Evolutionary conservation across 1,140 invertebrate species (phyloP).

Genomic region (Cheumatopsyche charites): DNA sequence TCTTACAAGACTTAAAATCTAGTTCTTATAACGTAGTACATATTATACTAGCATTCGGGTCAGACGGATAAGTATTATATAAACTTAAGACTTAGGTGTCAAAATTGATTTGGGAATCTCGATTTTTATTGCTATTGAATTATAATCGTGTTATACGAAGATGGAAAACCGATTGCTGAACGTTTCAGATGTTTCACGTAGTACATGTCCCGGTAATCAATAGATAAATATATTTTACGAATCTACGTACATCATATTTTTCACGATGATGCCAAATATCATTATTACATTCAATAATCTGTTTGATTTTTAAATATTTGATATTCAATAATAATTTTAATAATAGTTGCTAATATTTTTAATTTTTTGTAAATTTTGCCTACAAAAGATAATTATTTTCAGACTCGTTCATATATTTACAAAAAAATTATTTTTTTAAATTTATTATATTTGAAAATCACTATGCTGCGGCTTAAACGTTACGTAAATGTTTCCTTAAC

Average conservation of each 20-base stretch:
- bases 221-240: not conserved
- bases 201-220: not conserved
- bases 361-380: slow-evolving; percentile 47
- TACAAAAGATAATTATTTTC: slow-evolving; percentile 49
- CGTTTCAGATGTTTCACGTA: too few species aligned
- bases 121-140: too few species aligned
- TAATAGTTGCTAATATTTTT: slow-evolving; percentile 37
- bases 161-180: too few species aligned
- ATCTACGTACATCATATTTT: too few species aligned
- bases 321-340: slow-evolving; percentile 2
- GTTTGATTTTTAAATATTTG: too few species aligned
- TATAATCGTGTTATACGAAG: too few species aligned
- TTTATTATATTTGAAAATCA: slow-evolving; percentile 34
- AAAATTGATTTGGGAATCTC: not conserved
- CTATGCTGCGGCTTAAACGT: slow-evolving; percentile 24
- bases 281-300: too few species aligned
- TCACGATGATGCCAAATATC: too few species aligned
- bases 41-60: slow-evolving; percentile 37
- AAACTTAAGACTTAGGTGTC: slow-evolving; percentile 18
- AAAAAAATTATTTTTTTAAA: slow-evolving; percentile 33
- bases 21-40: too few species aligned
- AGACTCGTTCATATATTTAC: slow-evolving; percentile 48
- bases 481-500: slow-evolving; percentile 27
- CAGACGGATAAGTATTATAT: slow-evolving; percentile 37
- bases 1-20: not conserved